These are phyloP conservation scores for Synergus gifuensis DNA, from an alignment of 2,888 invertebrate genomes.

Conservation along the genomic window DNA sequence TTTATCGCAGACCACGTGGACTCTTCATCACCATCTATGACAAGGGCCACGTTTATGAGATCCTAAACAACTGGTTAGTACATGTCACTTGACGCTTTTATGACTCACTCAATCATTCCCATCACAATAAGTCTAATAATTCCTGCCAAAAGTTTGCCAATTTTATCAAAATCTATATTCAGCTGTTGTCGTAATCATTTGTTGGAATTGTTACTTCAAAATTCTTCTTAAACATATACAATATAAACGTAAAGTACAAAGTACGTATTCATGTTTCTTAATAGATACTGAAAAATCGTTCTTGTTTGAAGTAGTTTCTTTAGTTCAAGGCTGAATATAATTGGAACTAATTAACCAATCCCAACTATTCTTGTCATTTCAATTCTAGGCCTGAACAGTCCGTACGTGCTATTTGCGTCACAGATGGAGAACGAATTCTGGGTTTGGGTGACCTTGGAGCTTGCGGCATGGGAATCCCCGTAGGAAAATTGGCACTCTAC, in stretches of 20 bases:
- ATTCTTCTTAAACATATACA: background rate
- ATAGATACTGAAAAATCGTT: background rate
- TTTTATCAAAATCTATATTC: background rate
- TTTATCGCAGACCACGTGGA: conserved; percentile 95
- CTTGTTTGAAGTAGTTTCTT: background rate
- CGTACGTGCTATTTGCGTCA: conserved; percentile 93
- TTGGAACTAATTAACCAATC: background rate
- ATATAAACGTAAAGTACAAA: too few relatives aligned
- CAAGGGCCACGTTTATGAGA: conserved; percentile 93
- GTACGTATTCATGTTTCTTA: too few relatives aligned
- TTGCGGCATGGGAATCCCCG: conserved; percentile 98
- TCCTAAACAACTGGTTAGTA: conserved; percentile 93
- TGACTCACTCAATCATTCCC: background rate
- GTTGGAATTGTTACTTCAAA: too few relatives aligned
- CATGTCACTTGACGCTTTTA: conserved; percentile 23
- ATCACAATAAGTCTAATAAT: background rate
- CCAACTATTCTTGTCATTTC: conserved; percentile 3
- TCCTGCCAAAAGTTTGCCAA: background rate
- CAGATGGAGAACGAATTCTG: conserved; percentile 97
- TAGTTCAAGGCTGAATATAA: background rate
- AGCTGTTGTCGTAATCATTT: too few relatives aligned
- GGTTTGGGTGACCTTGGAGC: conserved; percentile 98
- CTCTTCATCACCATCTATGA: conserved; percentile 98
- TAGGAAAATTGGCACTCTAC: conserved; percentile 97
- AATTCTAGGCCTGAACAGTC: conserved; percentile 88